Evolutionary conservation across 2,888 invertebrate species (phyloP), one percentile per base, ranked within the genome.

Genomic region (Taenaris catops): DNA sequence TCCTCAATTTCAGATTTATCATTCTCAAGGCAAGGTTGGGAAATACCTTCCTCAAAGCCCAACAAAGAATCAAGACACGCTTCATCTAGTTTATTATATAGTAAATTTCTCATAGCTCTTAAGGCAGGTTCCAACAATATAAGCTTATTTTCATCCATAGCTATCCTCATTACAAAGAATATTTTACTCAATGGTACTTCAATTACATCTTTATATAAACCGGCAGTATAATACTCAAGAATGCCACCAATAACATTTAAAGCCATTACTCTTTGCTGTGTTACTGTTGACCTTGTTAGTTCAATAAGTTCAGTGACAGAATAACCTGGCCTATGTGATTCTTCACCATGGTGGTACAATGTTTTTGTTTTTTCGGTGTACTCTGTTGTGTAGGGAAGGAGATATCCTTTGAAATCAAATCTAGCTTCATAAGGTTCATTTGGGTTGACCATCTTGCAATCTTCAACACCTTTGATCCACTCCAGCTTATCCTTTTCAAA

Each of bases 271-370:
- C 96, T 89, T 73, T 98, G 98, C 57, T 96, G 96, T 8, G 90
- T 89, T n/a, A 95, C 88, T 23, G 92, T 88, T 1, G 94, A 94
- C 57, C 92, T 84, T 16, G 93, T 91, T 1, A 98, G 75, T 44
- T 94, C 92, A 53, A 97, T 92, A 0, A 98, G 70, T 75, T 98
- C 98, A 49, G 94, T 94, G 5, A 98, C 68, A 0, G 96, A 92
- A 69, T 98, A 98, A 0, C 98, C 98, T 1, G 98, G 95, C 41
- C 96, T 88, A 42, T 93, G 93, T 3, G 96, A 94, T 67, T 98
- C 98, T 48, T 96, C 94, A 0, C 97, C 97, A 72, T 98, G 98
- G 69, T 98, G 95, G 71, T 96, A 96, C 7, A 98, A 86, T 10
- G 89, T 75, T 53, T 91, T 89, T 0, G 87, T 86, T 37, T 87